A percentile compares a stretch with the other conserved stretches of the same genome.
These are phyloP conservation scores for Carapus acus DNA, from an alignment of 2,797 vertebrate species.

Conservation along the genomic window DNA sequence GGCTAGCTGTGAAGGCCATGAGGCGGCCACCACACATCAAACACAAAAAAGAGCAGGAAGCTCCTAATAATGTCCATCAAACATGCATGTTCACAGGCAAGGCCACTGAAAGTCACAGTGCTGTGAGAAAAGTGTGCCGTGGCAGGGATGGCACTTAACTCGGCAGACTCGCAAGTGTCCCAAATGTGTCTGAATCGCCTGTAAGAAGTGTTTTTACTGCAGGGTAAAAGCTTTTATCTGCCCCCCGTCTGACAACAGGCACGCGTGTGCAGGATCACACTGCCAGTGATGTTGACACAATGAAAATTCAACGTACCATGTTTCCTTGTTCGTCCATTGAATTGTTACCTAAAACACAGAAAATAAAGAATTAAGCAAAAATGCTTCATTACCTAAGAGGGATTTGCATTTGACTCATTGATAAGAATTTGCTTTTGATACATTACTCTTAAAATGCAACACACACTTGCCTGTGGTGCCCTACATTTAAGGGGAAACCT, in stretches of 20 bases:
- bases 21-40: slow-evolving; percentile 1
- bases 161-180: background rate
- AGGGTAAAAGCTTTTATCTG: background rate
- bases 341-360: slow-evolving; percentile 73
- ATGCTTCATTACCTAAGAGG: background rate
- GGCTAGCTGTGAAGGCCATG: background rate
- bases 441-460: too few relatives aligned
- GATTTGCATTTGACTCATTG: too few relatives aligned
- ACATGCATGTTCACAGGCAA: background rate
- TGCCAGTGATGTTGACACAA: background rate
- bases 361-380: background rate
- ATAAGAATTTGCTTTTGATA: too few relatives aligned
- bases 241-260: background rate
- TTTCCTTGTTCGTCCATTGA: slow-evolving; percentile 84
- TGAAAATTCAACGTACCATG: slow-evolving; percentile 60
- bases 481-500: too few relatives aligned
- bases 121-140: slow-evolving; percentile 21
- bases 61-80: background rate
- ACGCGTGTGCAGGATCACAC: background rate
- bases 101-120: background rate
- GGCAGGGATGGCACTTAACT: background rate
- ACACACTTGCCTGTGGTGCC: too few relatives aligned
- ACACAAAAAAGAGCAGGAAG: background rate
- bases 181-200: background rate
- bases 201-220: background rate